Evolutionary conservation across 2,888 invertebrate genomes (phyloP).

Genomic region (Lithophane semibrunnea): DNA sequence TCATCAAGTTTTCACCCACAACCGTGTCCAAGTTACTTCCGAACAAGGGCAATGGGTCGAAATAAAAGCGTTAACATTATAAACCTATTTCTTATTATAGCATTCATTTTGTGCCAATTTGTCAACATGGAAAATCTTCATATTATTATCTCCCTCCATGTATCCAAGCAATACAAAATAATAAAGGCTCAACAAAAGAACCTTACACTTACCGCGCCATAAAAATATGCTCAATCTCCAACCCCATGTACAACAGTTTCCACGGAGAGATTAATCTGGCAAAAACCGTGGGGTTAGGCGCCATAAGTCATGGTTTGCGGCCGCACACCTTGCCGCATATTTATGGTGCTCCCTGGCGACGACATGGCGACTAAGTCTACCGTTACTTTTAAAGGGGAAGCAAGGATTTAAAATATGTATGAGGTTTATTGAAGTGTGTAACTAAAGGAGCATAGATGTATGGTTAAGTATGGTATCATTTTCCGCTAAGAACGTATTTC

Average conservation of each 20-base stretch:
- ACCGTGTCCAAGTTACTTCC: background rate
- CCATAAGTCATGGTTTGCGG: constrained; percentile 75
- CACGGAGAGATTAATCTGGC: constrained; percentile 59
- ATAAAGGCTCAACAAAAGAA: constrained; percentile 15
- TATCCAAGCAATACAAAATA: constrained; percentile 1
- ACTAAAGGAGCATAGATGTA: background rate
- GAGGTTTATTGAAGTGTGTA: constrained; percentile 30
- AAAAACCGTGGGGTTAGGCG: constrained; percentile 56
- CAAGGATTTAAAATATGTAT: constrained; percentile 42
- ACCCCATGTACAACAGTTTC: constrained; percentile 65
- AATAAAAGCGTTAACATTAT: background rate
- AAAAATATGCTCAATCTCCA: constrained; percentile 36
- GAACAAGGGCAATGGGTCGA: background rate
- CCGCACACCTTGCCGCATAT: constrained; percentile 76
- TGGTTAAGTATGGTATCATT: background rate
- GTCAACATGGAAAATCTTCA: background rate
- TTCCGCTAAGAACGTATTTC: too few relatives aligned
- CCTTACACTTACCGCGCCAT: constrained; percentile 17
- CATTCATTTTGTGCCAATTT: background rate
- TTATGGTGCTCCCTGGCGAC: constrained; percentile 73
- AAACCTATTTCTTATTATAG: background rate
- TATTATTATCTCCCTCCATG: background rate
- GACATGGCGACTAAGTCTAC: constrained; percentile 65
- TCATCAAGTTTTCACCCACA: background rate
- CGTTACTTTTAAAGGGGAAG: constrained; percentile 32